Evolutionary conservation across 2,888 invertebrate species (phyloP), one percentile per base, ranked within the genome.

Genomic region (Drosophila trichaetosa): DNA sequence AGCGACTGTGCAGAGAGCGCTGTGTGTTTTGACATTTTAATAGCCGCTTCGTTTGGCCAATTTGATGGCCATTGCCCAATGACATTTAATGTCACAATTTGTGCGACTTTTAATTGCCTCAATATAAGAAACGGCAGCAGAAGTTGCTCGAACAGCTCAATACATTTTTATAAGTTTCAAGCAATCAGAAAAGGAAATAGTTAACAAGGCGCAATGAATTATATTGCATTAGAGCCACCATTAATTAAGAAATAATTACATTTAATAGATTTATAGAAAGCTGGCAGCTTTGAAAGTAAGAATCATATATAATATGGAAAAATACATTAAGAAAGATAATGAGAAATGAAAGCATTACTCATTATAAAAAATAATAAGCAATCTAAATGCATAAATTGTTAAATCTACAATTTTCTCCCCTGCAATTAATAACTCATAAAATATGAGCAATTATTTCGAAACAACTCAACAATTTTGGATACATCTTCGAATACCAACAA

Each of bases 51-150:
- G 77, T 69, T 80, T 80, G 67, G 66, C 79, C 70, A 80, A 53
- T 80, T 67, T 76, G 83, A 76, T 80, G 76, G 81, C 76, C 73
- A 54, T 75, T 76, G 65, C 54, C 66, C 83, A 72, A 52, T 71
- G 89, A 76, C 87, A 48, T 75, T 88, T 87, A 76, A 87, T 88
- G 87, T 81, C 85, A 85, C 89, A 85, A 85, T 89, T 87, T 73
- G 75, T 63, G 77, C 62, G 69, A 70, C 59, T 64, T 77, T 80
- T 83, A 83, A 84, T 85, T 68, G 75, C 70, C 62, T 2, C 42
- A 56, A 46, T 53, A 38, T 31, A 52, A 57, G 29, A 34, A 16
- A 6, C 33, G 40, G 24, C 65, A 13, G 24, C 34, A 46, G 46
- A 16, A 48, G 34, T 36, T n/a, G n/a, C 36, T 21, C n/a, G 29